A percentile compares a stretch with the other conserved stretches of the same genome.
Evolutionary conservation across 2,888 invertebrate species (phyloP).

Genomic region (Chesias legatella): DNA sequence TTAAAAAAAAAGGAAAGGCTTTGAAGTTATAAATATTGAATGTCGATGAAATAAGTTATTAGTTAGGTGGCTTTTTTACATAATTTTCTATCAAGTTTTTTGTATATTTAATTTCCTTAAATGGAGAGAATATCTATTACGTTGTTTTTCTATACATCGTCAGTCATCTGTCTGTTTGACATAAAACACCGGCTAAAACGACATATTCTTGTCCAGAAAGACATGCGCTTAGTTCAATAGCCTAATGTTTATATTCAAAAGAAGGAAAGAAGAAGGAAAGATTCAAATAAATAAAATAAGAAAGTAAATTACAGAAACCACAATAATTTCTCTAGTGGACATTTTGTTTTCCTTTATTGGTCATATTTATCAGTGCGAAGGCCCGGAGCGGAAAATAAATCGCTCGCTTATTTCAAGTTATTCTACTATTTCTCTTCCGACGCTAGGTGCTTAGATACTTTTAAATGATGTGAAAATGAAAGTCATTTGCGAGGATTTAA

Average conservation of each 20-base stretch:
- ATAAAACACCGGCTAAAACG: too few relatives aligned
- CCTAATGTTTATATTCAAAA: slow-evolving; percentile 22
- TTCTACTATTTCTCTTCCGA: slow-evolving; percentile 42
- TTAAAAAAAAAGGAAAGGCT: too few relatives aligned
- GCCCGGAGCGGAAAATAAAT: slow-evolving; percentile 58
- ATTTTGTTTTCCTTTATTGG: slow-evolving; percentile 72
- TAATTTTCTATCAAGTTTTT: too few relatives aligned
- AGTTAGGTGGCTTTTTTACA: too few relatives aligned
- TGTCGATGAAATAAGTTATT: too few relatives aligned
- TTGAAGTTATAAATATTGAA: too few relatives aligned
- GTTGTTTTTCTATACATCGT: too few relatives aligned
- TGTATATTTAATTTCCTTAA: too few relatives aligned
- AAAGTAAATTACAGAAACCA: slow-evolving; percentile 51
- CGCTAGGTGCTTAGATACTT: slow-evolving; percentile 15
- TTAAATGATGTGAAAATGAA: slow-evolving; percentile 25
- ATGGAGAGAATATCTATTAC: too few relatives aligned
- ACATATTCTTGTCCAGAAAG: too few relatives aligned
- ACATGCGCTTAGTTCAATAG: too few relatives aligned
- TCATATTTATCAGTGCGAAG: slow-evolving; percentile 64
- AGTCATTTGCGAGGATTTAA: slow-evolving; percentile 18
- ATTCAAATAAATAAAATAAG: slow-evolving; percentile 38
- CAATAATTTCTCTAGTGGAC: slow-evolving; percentile 63
- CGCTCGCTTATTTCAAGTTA: slow-evolving; percentile 51
- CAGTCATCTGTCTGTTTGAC: too few relatives aligned
- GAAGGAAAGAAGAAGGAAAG: slow-evolving; percentile 33